phyloP scores from a whole-genome alignment of 2,113 vertebrate species.

The Eclectus roratus region DNA sequence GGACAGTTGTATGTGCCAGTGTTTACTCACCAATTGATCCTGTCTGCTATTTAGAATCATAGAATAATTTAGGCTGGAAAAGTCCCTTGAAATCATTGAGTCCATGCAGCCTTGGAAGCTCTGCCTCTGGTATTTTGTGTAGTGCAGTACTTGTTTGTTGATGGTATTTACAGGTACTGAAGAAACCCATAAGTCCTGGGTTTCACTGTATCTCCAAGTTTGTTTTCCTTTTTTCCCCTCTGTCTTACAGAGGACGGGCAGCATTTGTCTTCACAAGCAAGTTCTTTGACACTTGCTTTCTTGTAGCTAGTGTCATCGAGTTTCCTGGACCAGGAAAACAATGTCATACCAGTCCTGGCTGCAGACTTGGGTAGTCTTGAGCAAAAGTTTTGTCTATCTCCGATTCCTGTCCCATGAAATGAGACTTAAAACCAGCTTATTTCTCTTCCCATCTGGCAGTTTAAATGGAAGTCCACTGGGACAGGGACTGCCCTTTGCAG shows the following conservation, averaged over 20 bases:
- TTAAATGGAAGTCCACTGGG: not conserved
- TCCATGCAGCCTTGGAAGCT: not conserved
- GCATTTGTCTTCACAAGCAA: not conserved
- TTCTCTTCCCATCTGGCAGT: not conserved
- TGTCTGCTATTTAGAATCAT: not conserved
- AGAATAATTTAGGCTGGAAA: not conserved
- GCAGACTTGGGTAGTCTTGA: not conserved
- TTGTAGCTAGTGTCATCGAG: rapidly evolving
- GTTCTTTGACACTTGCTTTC: not conserved
- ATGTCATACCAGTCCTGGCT: not conserved
- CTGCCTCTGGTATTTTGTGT: not conserved
- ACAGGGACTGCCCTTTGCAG: not conserved
- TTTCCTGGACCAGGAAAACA: not conserved
- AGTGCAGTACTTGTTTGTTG: not conserved
- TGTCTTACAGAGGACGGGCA: not conserved
- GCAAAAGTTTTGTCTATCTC: not conserved
- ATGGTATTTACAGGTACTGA: not conserved
- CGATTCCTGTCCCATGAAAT: not conserved
- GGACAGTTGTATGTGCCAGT: not conserved
- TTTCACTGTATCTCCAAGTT: not conserved
- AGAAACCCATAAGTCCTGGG: not conserved
- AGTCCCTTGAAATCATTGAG: not conserved
- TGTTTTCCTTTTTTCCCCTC: not conserved
- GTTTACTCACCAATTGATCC: not conserved
- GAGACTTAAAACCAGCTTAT: not conserved